These are phyloP conservation scores for Agrotis puta DNA, from an alignment of 2,888 invertebrate species.

Conservation along the genomic window DNA sequence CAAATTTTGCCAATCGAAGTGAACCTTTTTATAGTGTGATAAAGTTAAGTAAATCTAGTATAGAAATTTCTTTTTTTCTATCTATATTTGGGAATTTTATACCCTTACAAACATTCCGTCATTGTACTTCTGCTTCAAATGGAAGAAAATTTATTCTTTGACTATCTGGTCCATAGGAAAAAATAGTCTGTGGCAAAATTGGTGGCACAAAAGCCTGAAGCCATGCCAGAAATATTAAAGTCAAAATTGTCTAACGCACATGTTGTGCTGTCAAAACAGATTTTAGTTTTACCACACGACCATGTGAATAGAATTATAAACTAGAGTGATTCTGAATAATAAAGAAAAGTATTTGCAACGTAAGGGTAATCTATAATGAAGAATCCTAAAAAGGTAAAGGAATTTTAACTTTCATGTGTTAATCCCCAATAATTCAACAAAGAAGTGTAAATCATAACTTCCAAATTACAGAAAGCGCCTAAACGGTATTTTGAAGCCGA, in stretches of 20 bases:
- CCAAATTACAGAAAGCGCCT: slow-evolving; percentile 69
- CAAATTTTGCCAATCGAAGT: no score
- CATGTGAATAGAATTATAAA: slow-evolving; percentile 17
- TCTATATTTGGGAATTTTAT: no score
- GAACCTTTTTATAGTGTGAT: no score
- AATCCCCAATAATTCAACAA: not conserved
- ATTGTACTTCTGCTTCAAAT: no score
- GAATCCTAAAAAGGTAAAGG: slow-evolving; percentile 63
- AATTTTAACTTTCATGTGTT: not conserved
- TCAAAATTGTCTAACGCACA: slow-evolving; percentile 22
- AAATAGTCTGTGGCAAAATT: no score
- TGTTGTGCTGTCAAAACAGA: slow-evolving; percentile 23
- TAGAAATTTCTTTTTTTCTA: no score
- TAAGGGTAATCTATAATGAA: slow-evolving; percentile 58
- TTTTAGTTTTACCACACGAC: slow-evolving; percentile 9
- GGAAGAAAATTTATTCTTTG: no score
- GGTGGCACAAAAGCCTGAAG: no score
- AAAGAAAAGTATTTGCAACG: slow-evolving; percentile 5
- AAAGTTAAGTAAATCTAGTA: no score
- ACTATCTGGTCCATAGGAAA: no score
- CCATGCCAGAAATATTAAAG: not conserved
- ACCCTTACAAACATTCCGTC: no score
- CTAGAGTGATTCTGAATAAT: not conserved
- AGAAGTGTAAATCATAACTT: slow-evolving; percentile 4
- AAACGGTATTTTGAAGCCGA: slow-evolving; percentile 79